phyloP scores from a whole-genome alignment of 2,888 invertebrate genomes.

The Brenthis daphne region DNA sequence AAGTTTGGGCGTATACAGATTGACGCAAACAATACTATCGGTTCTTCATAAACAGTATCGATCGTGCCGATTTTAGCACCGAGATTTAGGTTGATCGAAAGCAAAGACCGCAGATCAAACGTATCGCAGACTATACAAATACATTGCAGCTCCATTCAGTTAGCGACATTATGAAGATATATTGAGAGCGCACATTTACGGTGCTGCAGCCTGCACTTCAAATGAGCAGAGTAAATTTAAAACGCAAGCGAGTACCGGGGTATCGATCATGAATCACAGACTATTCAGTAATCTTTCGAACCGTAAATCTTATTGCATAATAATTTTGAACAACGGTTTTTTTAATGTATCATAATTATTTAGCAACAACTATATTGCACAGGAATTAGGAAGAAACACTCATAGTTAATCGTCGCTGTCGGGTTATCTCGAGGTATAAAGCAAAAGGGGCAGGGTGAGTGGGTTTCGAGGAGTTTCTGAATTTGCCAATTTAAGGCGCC shows the following conservation, averaged over 20 bases:
- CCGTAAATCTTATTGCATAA: background rate
- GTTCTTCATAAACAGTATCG: constrained; percentile 29
- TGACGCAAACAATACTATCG: constrained; percentile 35
- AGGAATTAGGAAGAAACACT: background rate
- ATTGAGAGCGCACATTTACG: constrained; percentile 30
- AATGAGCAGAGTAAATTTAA: constrained; percentile 3
- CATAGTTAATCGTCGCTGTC: constrained; percentile 16
- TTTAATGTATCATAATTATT: background rate
- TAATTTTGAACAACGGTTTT: background rate
- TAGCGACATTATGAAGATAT: constrained; percentile 28
- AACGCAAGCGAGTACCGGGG: constrained; percentile 1
- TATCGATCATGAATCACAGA: background rate
- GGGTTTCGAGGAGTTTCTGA: constrained; percentile 34
- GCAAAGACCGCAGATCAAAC: constrained; percentile 33
- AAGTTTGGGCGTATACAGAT: constrained; percentile 19
- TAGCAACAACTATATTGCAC: background rate
- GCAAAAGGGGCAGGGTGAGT: constrained; percentile 31
- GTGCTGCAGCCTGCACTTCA: constrained; percentile 20
- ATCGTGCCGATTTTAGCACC: constrained; percentile 35
- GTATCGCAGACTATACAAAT: constrained; percentile 16
- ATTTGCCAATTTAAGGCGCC: constrained; percentile 87
- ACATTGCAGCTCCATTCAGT: constrained; percentile 32
- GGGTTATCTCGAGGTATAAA: constrained; percentile 37
- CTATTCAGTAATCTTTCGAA: background rate
- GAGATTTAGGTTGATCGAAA: constrained; percentile 37